Base-by-base conservation (phyloP, 1,140 invertebrate species). In the Ceratosolen fusciceps region DNA sequence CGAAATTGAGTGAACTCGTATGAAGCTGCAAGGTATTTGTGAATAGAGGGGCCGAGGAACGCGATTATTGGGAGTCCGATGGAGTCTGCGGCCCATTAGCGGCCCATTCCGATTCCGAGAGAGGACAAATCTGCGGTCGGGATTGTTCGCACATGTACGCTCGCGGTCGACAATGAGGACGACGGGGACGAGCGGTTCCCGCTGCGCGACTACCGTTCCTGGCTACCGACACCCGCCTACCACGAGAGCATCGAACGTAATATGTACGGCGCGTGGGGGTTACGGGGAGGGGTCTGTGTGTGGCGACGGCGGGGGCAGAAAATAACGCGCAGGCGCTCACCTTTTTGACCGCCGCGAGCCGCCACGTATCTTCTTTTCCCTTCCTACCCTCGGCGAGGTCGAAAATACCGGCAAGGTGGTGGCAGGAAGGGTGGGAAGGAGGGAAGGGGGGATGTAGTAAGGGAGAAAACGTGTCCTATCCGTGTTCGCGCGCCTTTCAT, bases 81-180 rank as follows among this genome's bases (percentile, higher is more conserved):
- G 72, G 26, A 74, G 82, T 83, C 83, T 81, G 54, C 73, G 71
- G 62, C 19, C 2, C 78, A 4, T 34, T 21, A 16, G 56, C 24
- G 4, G 9, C 24, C 24, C 3, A 24, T 16, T 29, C 24, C 56
- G 56, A 24, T 60, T 24, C 9, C 9, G 16, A 21, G 5, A 21
- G 58, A 58, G 77, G 84, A 83, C 86, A 89, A 90, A 90, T 90
- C 89, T 90, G 86, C 87, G 85, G 83, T 81, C 81, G 74, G 88
- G 85, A 90, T 89, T 90, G 89, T 90, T 85, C 85, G 87, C 89
- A 89, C 89, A 90, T 90, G 89, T 86, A 84, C 87, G 77, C 76
- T 39, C 16, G 74, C 26, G 75, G 84, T 88, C 88, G 88, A 90
- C 89, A 90, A 90, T 90, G 88, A 52, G 21, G 7, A 47, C 43